Evolutionary conservation across 2,888 invertebrate genomes (phyloP).

Genomic region (Drosophila percnosoma): DNA sequence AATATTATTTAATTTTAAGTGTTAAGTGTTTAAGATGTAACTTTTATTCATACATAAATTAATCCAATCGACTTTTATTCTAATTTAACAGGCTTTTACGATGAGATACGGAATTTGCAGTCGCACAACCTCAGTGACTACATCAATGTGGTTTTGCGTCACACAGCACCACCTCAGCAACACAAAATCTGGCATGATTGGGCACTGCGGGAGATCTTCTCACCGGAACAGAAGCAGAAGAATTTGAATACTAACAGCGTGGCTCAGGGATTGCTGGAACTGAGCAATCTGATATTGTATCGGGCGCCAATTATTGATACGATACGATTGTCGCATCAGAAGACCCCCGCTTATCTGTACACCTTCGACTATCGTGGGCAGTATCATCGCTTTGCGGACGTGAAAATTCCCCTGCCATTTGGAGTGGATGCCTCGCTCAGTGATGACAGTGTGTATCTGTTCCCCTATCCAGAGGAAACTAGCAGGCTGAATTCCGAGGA

Average conservation of each 20-base stretch:
- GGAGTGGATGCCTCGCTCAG: conserved; percentile 86
- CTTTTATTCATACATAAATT: background rate
- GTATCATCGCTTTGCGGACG: conserved; percentile 82
- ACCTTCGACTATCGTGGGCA: conserved; percentile 86
- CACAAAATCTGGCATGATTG: conserved; percentile 76
- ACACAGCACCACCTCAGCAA: conserved; percentile 74
- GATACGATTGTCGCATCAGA: conserved; percentile 71
- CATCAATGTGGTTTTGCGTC: conserved; percentile 79
- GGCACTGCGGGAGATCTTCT: conserved; percentile 80
- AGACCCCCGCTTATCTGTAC: conserved; percentile 84
- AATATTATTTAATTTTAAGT: background rate
- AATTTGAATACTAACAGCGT: conserved; percentile 51
- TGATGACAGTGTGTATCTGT: conserved; percentile 87
- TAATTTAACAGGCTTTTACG: conserved; percentile 71
- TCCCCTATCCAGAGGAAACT: conserved; percentile 84
- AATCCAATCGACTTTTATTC: background rate
- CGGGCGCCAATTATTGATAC: conserved; percentile 81
- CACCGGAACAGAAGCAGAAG: conserved; percentile 53
- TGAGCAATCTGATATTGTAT: conserved; percentile 82
- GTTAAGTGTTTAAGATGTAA: too few relatives aligned
- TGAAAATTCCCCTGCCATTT: conserved; percentile 83
- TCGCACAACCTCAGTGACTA: conserved; percentile 80
- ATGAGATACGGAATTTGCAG: conserved; percentile 67
- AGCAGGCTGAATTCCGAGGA: conserved; percentile 82
- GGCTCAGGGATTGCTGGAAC: conserved; percentile 78